Evolutionary conservation across 2,113 vertebrate species (phyloP).

Genomic region (Menura novaehollandiae): DNA sequence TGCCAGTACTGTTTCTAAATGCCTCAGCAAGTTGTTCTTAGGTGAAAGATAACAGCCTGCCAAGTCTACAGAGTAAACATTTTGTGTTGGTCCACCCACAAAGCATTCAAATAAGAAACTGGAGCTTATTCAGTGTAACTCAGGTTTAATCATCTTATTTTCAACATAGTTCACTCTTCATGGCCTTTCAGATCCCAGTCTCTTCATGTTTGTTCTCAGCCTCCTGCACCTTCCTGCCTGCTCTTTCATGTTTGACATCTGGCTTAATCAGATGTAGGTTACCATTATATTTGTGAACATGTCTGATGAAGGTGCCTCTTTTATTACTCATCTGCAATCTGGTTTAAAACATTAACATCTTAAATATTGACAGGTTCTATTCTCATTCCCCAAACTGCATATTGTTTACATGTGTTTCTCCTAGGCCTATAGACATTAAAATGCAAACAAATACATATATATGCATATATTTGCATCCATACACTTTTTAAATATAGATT

Average conservation of each 20-base stretch:
- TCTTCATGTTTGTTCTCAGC: background rate
- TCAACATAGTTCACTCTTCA: background rate
- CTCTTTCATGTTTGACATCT: slow-evolving; percentile 40
- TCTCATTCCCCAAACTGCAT: background rate
- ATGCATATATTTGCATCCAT: background rate
- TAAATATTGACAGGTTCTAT: background rate
- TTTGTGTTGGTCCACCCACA: background rate
- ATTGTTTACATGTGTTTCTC: slow-evolving; percentile 17
- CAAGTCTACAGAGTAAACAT: background rate
- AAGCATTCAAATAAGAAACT: background rate
- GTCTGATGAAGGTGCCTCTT: slow-evolving; percentile 26
- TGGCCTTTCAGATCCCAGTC: background rate
- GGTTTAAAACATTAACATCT: slow-evolving; percentile 23
- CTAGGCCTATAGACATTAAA: background rate
- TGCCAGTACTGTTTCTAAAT: background rate
- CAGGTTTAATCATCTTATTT: background rate
- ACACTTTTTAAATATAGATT: background rate
- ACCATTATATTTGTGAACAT: slow-evolving; percentile 35
- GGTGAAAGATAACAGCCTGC: slow-evolving; percentile 24
- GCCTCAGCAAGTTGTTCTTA: background rate
- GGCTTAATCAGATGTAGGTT: slow-evolving; percentile 14
- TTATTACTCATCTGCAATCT: slow-evolving; percentile 41
- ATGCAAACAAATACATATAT: background rate
- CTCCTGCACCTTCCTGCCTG: background rate
- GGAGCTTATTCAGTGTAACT: background rate